These are phyloP conservation scores for Aphodius granarius DNA, from an alignment of 2,888 invertebrate genomes.

Conservation along the genomic window DNA sequence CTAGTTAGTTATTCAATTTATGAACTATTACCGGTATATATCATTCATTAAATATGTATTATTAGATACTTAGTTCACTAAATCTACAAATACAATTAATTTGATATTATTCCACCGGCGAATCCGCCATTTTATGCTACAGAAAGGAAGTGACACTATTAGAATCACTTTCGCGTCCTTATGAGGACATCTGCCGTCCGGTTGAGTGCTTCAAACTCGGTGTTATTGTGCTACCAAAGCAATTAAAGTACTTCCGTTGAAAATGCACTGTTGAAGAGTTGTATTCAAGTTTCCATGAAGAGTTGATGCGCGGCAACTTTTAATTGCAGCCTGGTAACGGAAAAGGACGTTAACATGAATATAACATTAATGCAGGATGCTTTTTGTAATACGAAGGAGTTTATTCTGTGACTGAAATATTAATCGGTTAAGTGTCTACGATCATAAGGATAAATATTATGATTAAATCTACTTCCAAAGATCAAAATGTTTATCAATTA, in stretches of 20 bases:
- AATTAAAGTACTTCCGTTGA: not conserved
- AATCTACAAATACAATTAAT: too few relatives aligned
- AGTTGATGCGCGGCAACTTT: not conserved
- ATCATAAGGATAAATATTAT: not conserved
- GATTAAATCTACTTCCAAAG: not conserved
- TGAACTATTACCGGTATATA: too few relatives aligned
- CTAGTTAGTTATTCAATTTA: too few relatives aligned
- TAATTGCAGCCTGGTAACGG: not conserved
- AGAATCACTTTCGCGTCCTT: not conserved
- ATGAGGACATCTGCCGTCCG: not conserved
- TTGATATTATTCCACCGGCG: too few relatives aligned
- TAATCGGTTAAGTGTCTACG: not conserved
- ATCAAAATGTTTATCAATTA: not conserved
- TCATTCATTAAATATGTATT: too few relatives aligned
- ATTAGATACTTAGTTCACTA: too few relatives aligned
- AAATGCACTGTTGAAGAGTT: not conserved
- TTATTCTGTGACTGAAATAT: not conserved
- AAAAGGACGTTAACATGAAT: not conserved
- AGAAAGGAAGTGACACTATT: too few relatives aligned
- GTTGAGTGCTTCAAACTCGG: not conserved
- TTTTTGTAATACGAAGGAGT: not conserved
- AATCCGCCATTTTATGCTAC: too few relatives aligned
- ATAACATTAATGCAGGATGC: not conserved
- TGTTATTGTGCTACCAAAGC: not conserved
- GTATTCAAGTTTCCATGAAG: not conserved